phyloP scores from a whole-genome alignment of 2,797 vertebrate species.

The Tragelaphus oryx region DNA sequence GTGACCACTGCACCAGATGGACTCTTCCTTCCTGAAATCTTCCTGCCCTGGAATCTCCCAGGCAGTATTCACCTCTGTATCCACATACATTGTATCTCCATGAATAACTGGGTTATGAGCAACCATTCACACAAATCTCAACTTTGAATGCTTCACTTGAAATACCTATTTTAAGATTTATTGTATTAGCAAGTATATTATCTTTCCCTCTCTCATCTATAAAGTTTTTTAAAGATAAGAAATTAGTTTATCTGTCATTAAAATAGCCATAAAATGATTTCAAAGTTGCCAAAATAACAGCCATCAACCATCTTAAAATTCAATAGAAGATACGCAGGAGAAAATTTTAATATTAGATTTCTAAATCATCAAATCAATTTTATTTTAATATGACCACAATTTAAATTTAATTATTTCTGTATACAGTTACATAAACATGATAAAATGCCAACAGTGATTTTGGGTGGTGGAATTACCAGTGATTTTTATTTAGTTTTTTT shows the following conservation, averaged over 20 bases:
- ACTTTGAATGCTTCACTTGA: constrained; percentile 18
- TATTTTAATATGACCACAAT: not conserved
- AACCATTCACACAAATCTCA: constrained; percentile 22
- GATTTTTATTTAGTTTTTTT: not conserved
- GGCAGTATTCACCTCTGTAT: not conserved
- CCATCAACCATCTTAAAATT: constrained; percentile 55
- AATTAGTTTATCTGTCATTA: constrained; percentile 30
- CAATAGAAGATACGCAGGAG: constrained; percentile 52
- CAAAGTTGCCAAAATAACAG: constrained; percentile 76
- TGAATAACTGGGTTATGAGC: not conserved
- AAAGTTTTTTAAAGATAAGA: not conserved
- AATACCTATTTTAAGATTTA: constrained; percentile 15
- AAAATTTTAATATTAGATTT: constrained; percentile 10
- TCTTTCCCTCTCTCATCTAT: not conserved
- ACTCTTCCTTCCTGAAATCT: not conserved
- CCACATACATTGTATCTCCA: not conserved
- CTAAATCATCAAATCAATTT: constrained; percentile 4
- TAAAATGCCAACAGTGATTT: not conserved
- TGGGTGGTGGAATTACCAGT: not conserved
- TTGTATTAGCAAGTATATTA: constrained; percentile 8
- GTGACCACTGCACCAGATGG: not conserved
- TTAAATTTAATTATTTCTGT: constrained; percentile 14
- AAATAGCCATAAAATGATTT: constrained; percentile 51
- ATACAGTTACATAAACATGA: constrained; percentile 1
- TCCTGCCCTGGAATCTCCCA: not conserved